Evolutionary conservation across 2,113 vertebrate genomes (phyloP), one percentile per base, ranked within the genome.

Genomic region (Ammodytes marinus): DNA sequence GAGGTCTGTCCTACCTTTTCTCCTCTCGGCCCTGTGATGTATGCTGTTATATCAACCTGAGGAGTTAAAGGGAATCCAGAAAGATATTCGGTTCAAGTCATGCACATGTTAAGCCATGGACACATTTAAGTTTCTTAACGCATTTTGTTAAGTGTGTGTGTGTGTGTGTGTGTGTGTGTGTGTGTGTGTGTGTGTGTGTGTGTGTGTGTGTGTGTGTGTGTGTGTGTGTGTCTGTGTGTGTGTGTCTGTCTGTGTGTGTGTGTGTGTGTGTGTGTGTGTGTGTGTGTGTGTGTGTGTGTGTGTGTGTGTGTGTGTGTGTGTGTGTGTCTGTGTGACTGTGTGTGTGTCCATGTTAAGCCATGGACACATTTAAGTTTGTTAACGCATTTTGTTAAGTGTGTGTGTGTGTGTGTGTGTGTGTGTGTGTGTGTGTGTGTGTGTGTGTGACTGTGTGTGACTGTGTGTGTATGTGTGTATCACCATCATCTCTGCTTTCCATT

Each of bases 1-100:
- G 19, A 55, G 13, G 13, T 6, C 1, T 8, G 12, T n/a, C 14
- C 0, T 64, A 90, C 92, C 86, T 92, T 88, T 50, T 89, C 83
- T 8, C 92, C 92, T 53, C 64, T 74, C 0, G 27, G 14, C 66
- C 92, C 92, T 5, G 86, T 91, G 85, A 91, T 78, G 63, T 79
- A 27, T 40, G 85, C 79, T 0, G 77, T 91, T n/a, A 93, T 59
- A n/a, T 93, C 89, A 0, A 87, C 86, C 92, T 93, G 83, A 1
- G 1, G 63, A 52, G 50, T 65, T 5, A 6, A 8, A 78, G 0
- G 59, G 6, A 80, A 17, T 43, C 3, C 12, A 59, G 3, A 47
- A 5, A 11, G 39, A 42, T 14, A 27, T 50, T 5, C 17, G 17
- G 10, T 54, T 37, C 0, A 49, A 12, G 19, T n/a, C 40, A 13